Evolutionary conservation across 2,888 invertebrate species (phyloP).

Genomic region (Hirtodrosophila cameraria): DNA sequence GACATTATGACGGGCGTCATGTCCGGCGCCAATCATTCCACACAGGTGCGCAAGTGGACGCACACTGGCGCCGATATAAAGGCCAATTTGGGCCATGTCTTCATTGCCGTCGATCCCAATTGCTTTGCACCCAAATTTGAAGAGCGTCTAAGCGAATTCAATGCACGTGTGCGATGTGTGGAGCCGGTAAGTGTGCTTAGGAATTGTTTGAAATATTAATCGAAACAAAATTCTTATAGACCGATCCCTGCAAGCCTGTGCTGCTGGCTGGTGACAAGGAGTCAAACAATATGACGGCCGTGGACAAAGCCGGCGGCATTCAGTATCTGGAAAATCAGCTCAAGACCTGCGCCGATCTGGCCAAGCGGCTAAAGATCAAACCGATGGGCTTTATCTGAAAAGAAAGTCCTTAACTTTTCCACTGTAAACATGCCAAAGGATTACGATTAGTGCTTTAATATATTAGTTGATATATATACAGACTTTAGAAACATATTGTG

Average conservation of each 20-base stretch:
- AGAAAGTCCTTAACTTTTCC: too few species aligned
- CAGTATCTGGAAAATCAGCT: conserved; percentile 91
- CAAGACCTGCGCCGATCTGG: conserved; percentile 86
- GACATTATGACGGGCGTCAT: conserved; percentile 95
- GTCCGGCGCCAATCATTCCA: conserved; percentile 85
- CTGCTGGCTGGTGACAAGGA: conserved; percentile 95
- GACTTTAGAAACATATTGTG: too few species aligned
- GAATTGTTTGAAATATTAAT: too few species aligned
- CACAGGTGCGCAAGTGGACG: conserved; percentile 90
- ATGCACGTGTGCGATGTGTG: conserved; percentile 88
- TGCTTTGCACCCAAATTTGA: conserved; percentile 93
- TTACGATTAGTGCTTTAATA: too few species aligned
- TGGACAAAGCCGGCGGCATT: conserved; percentile 90
- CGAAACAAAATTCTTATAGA: conserved; percentile 82
- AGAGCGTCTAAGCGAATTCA: conserved; percentile 89
- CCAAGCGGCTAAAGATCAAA: conserved; percentile 86
- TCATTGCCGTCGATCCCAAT: conserved; percentile 93
- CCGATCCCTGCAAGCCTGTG: conserved; percentile 88
- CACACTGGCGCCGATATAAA: conserved; percentile 86
- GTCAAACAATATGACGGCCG: conserved; percentile 87
- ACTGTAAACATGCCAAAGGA: too few species aligned
- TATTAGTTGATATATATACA: too few species aligned
- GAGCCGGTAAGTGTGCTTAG: conserved; percentile 86
- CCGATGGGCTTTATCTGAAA: conserved; percentile 80
- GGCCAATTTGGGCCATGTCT: conserved; percentile 95